Base-by-base conservation (phyloP, 1,140 invertebrate species). In the Rhagoletis zephyria region DNA sequence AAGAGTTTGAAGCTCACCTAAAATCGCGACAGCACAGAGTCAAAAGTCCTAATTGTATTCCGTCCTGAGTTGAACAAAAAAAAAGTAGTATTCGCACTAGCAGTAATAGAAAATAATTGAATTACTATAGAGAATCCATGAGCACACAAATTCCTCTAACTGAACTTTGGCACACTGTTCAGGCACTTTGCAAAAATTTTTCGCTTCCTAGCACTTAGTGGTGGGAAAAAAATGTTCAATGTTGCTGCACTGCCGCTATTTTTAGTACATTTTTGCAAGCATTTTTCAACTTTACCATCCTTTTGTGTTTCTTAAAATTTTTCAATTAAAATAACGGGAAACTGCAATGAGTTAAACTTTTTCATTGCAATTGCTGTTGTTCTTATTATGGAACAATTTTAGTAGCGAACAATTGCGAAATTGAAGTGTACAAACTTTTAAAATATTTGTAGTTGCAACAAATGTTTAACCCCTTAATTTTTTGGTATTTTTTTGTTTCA, bases 341-440 rank as follows among this genome's bases (percentile, higher is more conserved):
- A 63, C 61, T n/a, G n/a, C 61, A 63, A 4, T 14, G 61, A 63
- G n/a, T 74, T 74, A 48, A 16, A 19, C n/a, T 12, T 63, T 63
- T 16, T 67, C 19, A 7, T 51, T 59, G 48, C 16, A 56, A 14
- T 81, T 59, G 1, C 14, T 56, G 42, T 74, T 74, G 30, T 74
- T 74, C 3, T 74, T 10, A 48, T 48, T 74, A 40, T 45, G 45
- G 1, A 45, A 3, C 4, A 45, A 1, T 81, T 81, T 81, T 7
- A 81, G 74, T 81, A 19, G 74, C 51, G 30, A 81, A 19, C n/a
- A 56, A 81, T 10, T 59, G 7, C 48, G 10, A 19, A 81, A 81
- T 81, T 81, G 6, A 19, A 30, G 19, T 0, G 5, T n/a, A 81
- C 30, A 81, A 81, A 81, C 1, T 81, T 74, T 9, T n/a, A 14